Evolutionary conservation across 2,797 vertebrate genomes (phyloP).

Genomic region (Geotrypetes seraphini): DNA sequence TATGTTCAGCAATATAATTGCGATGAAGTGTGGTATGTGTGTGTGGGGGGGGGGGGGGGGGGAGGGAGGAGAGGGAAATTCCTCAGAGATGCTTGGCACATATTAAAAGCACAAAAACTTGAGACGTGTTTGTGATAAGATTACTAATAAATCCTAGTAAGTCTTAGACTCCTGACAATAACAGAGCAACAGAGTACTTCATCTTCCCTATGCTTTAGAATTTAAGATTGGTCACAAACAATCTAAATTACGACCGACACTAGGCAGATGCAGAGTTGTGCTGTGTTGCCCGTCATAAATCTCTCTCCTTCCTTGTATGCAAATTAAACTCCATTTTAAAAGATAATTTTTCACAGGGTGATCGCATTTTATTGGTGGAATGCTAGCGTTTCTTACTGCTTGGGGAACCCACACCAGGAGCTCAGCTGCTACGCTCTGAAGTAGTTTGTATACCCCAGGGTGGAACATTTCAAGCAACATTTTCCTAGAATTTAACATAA

Average conservation of each 20-base stretch:
- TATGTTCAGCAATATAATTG: constrained; percentile 78
- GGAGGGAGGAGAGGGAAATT: no score
- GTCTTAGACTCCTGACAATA: constrained; percentile 78
- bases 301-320: constrained; percentile 75
- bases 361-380: constrained; percentile 57
- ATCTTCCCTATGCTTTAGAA: constrained; percentile 72
- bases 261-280: constrained; percentile 61
- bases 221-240: constrained; percentile 82
- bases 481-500: constrained; percentile 20
- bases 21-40: no score
- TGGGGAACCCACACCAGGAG: constrained; percentile 12
- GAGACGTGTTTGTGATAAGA: constrained; percentile 88
- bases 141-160: constrained; percentile 76
- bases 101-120: constrained; percentile 88
- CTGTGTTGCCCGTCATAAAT: constrained; percentile 62
- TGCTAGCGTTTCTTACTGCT: constrained; percentile 39
- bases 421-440: no score
- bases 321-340: constrained; percentile 85
- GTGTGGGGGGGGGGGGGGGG: no score
- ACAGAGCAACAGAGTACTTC: constrained; percentile 66
- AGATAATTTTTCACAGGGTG: constrained; percentile 77
- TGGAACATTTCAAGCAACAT: constrained; percentile 16
- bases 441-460: no score
- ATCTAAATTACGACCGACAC: constrained; percentile 74
- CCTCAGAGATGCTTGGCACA: constrained; percentile 70